Evolutionary conservation across 2,888 invertebrate genomes (phyloP).

Genomic region (Orchesellides sinensis): DNA sequence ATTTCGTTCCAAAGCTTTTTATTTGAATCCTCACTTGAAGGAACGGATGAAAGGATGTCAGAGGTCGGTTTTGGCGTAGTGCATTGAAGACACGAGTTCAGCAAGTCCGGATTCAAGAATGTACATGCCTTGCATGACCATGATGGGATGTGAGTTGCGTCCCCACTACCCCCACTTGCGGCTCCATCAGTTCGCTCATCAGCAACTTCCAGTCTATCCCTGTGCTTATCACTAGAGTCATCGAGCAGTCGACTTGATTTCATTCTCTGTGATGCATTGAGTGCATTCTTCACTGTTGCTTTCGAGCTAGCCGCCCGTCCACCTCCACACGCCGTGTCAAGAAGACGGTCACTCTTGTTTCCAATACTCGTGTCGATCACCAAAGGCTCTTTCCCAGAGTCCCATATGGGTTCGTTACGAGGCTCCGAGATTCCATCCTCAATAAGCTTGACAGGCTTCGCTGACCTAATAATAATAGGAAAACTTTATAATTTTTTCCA

Average conservation of each 20-base stretch:
- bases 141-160: slow-evolving; percentile 37
- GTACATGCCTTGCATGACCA: slow-evolving; percentile 58
- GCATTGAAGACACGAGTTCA: slow-evolving; percentile 53
- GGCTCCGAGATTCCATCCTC: slow-evolving; percentile 74
- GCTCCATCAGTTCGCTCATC: slow-evolving; percentile 17
- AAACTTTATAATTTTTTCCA: neutral
- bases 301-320: slow-evolving; percentile 56
- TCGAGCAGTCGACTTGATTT: slow-evolving; percentile 23
- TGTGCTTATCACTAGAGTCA: slow-evolving; percentile 25
- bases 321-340: slow-evolving; percentile 28
- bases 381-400: slow-evolving; percentile 34
- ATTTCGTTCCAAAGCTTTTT: slow-evolving; percentile 61
- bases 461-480: slow-evolving; percentile 78
- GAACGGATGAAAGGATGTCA: neutral
- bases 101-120: slow-evolving; percentile 49
- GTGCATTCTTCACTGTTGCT: slow-evolving; percentile 52
- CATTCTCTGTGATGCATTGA: slow-evolving; percentile 49
- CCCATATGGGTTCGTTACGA: slow-evolving; percentile 26
- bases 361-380: slow-evolving; percentile 46
- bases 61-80: slow-evolving; percentile 15
- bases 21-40: slow-evolving; percentile 37
- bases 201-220: slow-evolving; percentile 42
- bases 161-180: slow-evolving; percentile 6
- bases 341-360: neutral
- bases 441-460: slow-evolving; percentile 82